Conservation (phyloP, 2,797 vertebrate species). For the Mionectes olivaceus region DNA sequence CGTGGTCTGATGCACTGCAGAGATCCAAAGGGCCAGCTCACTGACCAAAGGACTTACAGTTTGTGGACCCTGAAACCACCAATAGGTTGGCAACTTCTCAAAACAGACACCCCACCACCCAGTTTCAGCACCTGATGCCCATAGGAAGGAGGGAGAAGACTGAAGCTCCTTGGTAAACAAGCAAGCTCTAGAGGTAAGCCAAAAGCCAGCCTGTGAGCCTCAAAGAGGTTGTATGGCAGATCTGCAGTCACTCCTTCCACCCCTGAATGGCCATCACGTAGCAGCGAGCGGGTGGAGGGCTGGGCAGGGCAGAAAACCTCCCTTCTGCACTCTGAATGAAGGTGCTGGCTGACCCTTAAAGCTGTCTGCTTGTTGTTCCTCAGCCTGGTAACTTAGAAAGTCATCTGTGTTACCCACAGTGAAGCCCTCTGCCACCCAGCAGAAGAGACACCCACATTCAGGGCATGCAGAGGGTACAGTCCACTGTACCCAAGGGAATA, state of each 20-base stretch:
- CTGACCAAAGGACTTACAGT: not conserved
- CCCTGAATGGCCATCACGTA: not conserved
- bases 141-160: not conserved
- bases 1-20: not conserved
- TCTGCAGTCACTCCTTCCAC: not conserved
- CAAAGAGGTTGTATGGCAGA: not conserved
- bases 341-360: not conserved
- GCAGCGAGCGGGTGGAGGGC: accelerated
- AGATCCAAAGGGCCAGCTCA: not conserved
- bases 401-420: accelerated
- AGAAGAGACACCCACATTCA: not conserved
- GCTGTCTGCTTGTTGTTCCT: not conserved
- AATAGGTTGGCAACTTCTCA: accelerated
- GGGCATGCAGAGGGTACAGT: accelerated
- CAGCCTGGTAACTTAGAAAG: not conserved
- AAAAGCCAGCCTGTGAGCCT: not conserved
- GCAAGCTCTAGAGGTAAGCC: not conserved
- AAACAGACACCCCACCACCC: not conserved
- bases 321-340: accelerated
- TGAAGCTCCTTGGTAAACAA: not conserved
- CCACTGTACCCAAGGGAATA: accelerated
- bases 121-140: not conserved
- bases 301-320: not conserved
- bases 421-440: not conserved
- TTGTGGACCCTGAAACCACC: not conserved